phyloP scores from a whole-genome alignment of 2,113 vertebrate genomes.

The Heterochromis multidens region DNA sequence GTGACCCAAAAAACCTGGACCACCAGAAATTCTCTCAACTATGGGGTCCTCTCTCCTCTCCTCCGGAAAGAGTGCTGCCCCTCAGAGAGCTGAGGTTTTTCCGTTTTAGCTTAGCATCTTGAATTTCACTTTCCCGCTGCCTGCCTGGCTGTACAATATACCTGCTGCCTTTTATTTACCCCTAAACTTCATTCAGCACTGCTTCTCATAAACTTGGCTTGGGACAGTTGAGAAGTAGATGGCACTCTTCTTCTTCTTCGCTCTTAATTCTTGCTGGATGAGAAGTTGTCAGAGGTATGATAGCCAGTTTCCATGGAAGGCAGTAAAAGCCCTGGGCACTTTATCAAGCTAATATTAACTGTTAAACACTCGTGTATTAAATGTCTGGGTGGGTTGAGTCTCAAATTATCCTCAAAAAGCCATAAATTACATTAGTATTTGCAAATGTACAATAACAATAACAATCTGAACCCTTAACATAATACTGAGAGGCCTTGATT shows the following conservation, averaged over 20 bases:
- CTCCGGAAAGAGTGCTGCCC: slow-evolving; percentile 78
- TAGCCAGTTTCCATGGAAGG: slow-evolving; percentile 59
- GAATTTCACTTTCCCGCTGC: slow-evolving; percentile 82
- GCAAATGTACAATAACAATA: slow-evolving; percentile 80
- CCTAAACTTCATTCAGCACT: not conserved
- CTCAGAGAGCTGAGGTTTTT: slow-evolving; percentile 77
- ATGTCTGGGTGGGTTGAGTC: slow-evolving; percentile 59
- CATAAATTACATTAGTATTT: slow-evolving; percentile 75
- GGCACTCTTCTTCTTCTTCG: slow-evolving; percentile 30
- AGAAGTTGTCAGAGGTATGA: slow-evolving; percentile 43
- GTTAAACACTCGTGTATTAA: slow-evolving; percentile 58
- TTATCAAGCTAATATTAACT: slow-evolving; percentile 64
- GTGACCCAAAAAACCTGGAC: slow-evolving; percentile 80
- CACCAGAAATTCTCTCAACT: slow-evolving; percentile 72
- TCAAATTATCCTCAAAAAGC: slow-evolving; percentile 59
- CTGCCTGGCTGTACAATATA: slow-evolving; percentile 14
- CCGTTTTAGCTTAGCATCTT: slow-evolving; percentile 79
- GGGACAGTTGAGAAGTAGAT: slow-evolving; percentile 20
- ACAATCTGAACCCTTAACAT: slow-evolving; percentile 75
- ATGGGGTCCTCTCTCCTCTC: slow-evolving; percentile 78
- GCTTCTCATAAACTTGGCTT: slow-evolving; percentile 7
- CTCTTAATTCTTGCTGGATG: slow-evolving; percentile 27
- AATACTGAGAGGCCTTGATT: slow-evolving; percentile 76
- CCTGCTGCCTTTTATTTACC: slow-evolving; percentile 45
- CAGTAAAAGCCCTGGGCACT: slow-evolving; percentile 44